A percentile compares a stretch with the other conserved stretches of the same genome.
phyloP scores from a whole-genome alignment of 2,888 invertebrate genomes.

The Cantharis rufa region DNA sequence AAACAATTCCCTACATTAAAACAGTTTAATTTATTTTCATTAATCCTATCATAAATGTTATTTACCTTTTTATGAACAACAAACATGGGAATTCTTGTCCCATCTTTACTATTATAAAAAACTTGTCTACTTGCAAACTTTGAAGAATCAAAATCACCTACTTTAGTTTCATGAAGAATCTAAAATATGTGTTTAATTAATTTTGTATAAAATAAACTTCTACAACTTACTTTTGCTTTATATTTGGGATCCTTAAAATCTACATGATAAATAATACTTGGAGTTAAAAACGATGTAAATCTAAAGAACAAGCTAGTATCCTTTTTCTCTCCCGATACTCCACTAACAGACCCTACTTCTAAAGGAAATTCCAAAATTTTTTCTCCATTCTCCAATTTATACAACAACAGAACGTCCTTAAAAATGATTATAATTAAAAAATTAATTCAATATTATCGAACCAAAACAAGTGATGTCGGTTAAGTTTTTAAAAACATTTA shows the following conservation, averaged over 20 bases:
- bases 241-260: slow-evolving; percentile 72
- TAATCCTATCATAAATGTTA: not conserved
- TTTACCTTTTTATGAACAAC: slow-evolving; percentile 78
- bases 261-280: slow-evolving; percentile 83
- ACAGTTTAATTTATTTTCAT: not conserved
- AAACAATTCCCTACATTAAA: slow-evolving; percentile 61
- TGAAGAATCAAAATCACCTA: slow-evolving; percentile 79
- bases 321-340: slow-evolving; percentile 82
- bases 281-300: slow-evolving; percentile 92
- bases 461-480: not conserved
- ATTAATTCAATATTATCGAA: not conserved
- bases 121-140: slow-evolving; percentile 85
- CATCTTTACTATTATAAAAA: slow-evolving; percentile 92
- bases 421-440: not conserved
- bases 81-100: slow-evolving; percentile 95
- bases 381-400: slow-evolving; percentile 73
- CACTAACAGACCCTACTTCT: slow-evolving; percentile 84
- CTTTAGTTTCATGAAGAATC: slow-evolving; percentile 83
- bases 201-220: not conserved
- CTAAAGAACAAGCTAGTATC: slow-evolving; percentile 90
- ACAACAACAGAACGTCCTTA: slow-evolving; percentile 82
- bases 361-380: slow-evolving; percentile 75
- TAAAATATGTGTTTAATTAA: slow-evolving; percentile 48
- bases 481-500: not conserved
- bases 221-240: slow-evolving; percentile 62